Percentiles rank a stretch among this genome's conserved stretches.
Evolutionary conservation across 2,113 vertebrate species (phyloP).

Genomic region (Syngnathoides biaculeatus): DNA sequence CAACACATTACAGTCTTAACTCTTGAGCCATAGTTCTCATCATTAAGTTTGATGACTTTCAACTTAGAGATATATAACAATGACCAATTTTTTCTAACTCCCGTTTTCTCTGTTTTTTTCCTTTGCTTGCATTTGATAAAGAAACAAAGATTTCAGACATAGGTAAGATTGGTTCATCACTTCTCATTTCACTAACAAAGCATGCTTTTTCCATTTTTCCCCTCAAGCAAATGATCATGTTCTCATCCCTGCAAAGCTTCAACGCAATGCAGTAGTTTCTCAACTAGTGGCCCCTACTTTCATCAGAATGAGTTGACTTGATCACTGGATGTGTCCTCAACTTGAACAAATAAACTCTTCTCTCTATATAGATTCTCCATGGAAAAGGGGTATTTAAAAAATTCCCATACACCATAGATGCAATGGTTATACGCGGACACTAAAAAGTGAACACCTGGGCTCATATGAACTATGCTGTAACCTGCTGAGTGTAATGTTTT

Average conservation of each 20-base stretch:
- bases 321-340: not conserved
- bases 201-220: not conserved
- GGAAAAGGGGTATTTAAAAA: too few relatives aligned
- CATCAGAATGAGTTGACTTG: not conserved
- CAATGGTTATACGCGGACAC: too few relatives aligned
- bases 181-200: constrained; percentile 5
- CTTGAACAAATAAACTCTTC: too few relatives aligned
- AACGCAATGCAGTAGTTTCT: not conserved
- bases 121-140: constrained; percentile 80
- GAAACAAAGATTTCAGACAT: constrained; percentile 99
- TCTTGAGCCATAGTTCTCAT: not conserved
- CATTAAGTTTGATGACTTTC: not conserved
- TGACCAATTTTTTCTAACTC: constrained; percentile 36
- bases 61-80: not conserved
- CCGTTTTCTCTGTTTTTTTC: constrained; percentile 44
- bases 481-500: too few relatives aligned
- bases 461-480: too few relatives aligned
- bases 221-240: not conserved
- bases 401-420: too few relatives aligned
- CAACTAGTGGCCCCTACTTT: not conserved
- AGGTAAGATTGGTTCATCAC: constrained; percentile 84
- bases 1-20: constrained; percentile 1
- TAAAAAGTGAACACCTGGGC: too few relatives aligned
- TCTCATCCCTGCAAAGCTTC: not conserved
- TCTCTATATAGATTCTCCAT: too few relatives aligned